phyloP scores from a whole-genome alignment of 1,140 invertebrate genomes.

The Brachionus asplanchnoidis region DNA sequence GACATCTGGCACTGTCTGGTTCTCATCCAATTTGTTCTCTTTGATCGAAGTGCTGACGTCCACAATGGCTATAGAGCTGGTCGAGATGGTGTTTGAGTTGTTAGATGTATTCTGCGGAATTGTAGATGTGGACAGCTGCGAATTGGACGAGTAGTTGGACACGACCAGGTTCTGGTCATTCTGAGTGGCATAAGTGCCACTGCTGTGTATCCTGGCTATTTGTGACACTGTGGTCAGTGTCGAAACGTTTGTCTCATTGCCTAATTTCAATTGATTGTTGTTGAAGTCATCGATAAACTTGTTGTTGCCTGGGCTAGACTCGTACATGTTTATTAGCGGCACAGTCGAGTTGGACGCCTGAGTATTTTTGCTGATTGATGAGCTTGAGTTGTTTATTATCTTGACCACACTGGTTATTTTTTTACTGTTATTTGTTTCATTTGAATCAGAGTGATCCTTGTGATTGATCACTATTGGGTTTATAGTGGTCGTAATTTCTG shows the following conservation, averaged over 20 bases:
- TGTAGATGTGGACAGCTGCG: neutral
- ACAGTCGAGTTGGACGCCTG: neutral
- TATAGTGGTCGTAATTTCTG: neutral
- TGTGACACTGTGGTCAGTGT: neutral
- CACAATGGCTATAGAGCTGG: slow-evolving; percentile 20
- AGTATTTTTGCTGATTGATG: neutral
- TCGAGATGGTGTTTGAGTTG: neutral
- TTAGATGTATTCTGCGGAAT: slow-evolving; percentile 5
- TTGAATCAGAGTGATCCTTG: neutral
- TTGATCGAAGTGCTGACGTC: neutral
- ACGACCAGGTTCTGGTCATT: neutral
- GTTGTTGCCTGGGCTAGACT: neutral
- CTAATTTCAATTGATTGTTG: neutral
- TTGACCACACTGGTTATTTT: slow-evolving; percentile 33
- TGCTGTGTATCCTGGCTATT: slow-evolving; percentile 18
- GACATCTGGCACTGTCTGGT: neutral
- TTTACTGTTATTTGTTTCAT: neutral
- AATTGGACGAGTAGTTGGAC: neutral
- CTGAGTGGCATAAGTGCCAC: neutral
- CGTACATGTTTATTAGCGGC: slow-evolving; percentile 6
- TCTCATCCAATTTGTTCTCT: neutral
- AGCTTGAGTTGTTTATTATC: slow-evolving; percentile 1
- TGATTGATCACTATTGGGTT: slow-evolving; percentile 29
- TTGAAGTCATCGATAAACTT: slow-evolving; percentile 2
- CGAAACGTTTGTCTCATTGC: slow-evolving; percentile 1